Evolutionary conservation across 2,113 vertebrate species (phyloP).

Genomic region (Willisornis vidua): DNA sequence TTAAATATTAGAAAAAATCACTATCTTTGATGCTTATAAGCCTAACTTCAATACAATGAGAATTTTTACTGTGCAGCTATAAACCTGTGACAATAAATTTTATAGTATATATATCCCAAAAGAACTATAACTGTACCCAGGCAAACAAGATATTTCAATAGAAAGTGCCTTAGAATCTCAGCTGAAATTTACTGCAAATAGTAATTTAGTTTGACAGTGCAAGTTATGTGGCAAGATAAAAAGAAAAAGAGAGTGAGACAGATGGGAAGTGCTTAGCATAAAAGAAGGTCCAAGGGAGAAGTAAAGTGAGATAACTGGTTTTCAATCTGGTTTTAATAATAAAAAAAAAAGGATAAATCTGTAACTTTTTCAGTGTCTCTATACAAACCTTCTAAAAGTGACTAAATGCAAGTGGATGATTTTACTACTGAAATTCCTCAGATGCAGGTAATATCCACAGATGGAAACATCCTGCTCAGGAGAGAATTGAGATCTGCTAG

Average conservation of each 20-base stretch:
- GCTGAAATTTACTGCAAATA: conserved; percentile 44
- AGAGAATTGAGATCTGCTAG: background rate
- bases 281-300: background rate
- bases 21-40: background rate
- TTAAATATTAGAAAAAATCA: background rate
- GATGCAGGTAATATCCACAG: background rate
- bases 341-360: background rate
- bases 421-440: background rate
- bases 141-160: conserved; percentile 47
- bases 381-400: background rate
- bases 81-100: conserved; percentile 34
- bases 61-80: background rate
- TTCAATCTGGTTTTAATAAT: background rate
- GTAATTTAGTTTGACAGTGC: conserved; percentile 13
- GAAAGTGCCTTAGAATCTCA: conserved; percentile 5
- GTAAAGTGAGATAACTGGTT: background rate
- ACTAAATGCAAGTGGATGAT: background rate
- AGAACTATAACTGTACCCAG: background rate
- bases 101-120: conserved; percentile 19
- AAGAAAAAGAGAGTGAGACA: background rate
- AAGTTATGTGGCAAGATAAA: background rate
- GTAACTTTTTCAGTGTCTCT: background rate
- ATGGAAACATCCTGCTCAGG: background rate
- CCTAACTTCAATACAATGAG: background rate
- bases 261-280: background rate